Conservation (phyloP, 30 jellyfish, hydroid and myxozoan species). For the Chrysaora quinquecirrha region DNA sequence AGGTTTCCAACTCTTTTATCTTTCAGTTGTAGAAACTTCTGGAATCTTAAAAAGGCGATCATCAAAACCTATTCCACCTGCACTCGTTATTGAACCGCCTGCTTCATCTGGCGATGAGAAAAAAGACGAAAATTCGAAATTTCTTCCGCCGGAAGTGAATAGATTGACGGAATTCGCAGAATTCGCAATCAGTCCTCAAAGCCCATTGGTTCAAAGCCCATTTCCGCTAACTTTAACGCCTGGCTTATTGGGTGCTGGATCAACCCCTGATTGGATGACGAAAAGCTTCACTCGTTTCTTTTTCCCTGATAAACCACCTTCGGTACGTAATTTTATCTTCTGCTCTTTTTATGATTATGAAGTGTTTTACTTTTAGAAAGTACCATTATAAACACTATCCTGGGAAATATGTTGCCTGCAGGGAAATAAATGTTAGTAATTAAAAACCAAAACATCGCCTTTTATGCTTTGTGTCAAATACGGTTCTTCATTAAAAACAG, state of each 20-base stretch:
- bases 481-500: no score
- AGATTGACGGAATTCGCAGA: conserved; percentile 86
- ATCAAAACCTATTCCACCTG: conserved; percentile 96
- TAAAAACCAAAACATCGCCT: no score
- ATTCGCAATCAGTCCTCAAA: conserved; percentile 91
- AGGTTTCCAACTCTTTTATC: no score
- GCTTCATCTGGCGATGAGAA: conserved; percentile 59
- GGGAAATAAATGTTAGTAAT: no score
- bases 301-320: conserved; percentile 85
- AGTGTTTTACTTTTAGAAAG: no score
- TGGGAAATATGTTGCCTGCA: no score
- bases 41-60: conserved; percentile 80
- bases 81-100: conserved; percentile 81
- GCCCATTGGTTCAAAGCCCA: conserved; percentile 93
- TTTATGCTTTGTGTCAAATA: no score
- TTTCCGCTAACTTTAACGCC: conserved; percentile 91
- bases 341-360: no score
- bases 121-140: conserved; percentile 53
- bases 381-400: no score
- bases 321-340: no score
- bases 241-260: conserved; percentile 83
- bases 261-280: conserved; percentile 82
- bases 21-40: conserved; percentile 24
- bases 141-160: conserved; percentile 70
- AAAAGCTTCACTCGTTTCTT: conserved; percentile 84